Evolutionary conservation across 2,888 invertebrate genomes (phyloP).

Genomic region (Leptothorax acervorum): DNA sequence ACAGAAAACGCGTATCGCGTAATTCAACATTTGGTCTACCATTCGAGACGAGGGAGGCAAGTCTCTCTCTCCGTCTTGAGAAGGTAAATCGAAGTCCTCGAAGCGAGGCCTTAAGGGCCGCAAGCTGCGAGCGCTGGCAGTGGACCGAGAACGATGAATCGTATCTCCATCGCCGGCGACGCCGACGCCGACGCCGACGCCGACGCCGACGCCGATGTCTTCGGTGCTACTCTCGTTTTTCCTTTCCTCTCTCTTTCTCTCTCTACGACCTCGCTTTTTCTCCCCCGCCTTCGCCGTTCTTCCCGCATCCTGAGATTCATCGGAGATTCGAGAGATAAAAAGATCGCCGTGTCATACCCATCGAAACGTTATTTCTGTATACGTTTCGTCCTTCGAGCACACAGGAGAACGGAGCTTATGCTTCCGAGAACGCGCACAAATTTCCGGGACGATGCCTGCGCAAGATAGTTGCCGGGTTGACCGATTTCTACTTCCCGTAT

Average conservation of each 20-base stretch:
- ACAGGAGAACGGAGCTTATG: constrained; percentile 27
- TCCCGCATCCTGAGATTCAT: constrained; percentile 41
- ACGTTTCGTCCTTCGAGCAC: constrained; percentile 42
- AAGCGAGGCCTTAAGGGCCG: constrained; percentile 58
- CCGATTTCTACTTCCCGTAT: constrained; percentile 34
- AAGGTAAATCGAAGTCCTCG: constrained; percentile 63
- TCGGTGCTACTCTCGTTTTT: background rate
- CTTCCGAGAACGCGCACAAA: constrained; percentile 27
- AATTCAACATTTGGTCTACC: constrained; percentile 62
- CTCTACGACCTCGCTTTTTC: background rate
- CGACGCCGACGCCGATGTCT: background rate
- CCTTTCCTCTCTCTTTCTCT: background rate
- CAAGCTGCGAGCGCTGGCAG: constrained; percentile 41
- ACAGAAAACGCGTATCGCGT: constrained; percentile 48
- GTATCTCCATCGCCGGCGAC: constrained; percentile 57
- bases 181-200: background rate
- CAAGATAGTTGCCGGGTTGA: constrained; percentile 44
- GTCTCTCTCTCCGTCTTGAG: background rate
- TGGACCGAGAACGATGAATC: constrained; percentile 67
- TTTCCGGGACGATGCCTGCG: constrained; percentile 49
- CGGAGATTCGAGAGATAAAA: constrained; percentile 70
- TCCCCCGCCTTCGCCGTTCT: background rate
- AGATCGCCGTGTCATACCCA: constrained; percentile 71
- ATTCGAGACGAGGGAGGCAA: background rate
- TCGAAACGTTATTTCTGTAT: constrained; percentile 67